These are phyloP conservation scores for Philaenus spumarius DNA, from an alignment of 1,140 invertebrate species.

Conservation along the genomic window DNA sequence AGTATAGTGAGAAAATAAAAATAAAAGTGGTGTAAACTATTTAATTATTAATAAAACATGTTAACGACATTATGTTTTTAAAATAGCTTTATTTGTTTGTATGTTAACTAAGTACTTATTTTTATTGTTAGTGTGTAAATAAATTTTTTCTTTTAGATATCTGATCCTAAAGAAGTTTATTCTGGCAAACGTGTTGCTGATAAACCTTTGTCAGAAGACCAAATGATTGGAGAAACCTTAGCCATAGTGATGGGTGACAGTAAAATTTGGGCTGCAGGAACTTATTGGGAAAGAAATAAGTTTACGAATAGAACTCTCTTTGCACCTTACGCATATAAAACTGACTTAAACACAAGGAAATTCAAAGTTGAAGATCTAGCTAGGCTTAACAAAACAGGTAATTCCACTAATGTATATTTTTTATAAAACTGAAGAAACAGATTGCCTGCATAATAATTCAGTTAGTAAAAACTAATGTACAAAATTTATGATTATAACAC, in stretches of 20 bases:
- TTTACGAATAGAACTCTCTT: conserved; percentile 90
- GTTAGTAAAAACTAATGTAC: background rate
- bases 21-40: too few relatives aligned
- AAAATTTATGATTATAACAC: background rate
- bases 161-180: conserved; percentile 91
- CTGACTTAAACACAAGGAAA: conserved; percentile 70
- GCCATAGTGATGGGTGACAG: conserved; percentile 85
- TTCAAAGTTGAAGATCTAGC: conserved; percentile 85
- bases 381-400: conserved; percentile 66
- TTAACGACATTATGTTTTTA: too few relatives aligned
- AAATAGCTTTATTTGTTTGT: too few relatives aligned
- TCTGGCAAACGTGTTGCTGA: conserved; percentile 85
- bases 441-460: too few relatives aligned
- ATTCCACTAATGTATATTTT: conserved; percentile 14
- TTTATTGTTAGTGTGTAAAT: too few relatives aligned
- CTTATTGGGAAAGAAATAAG: conserved; percentile 93
- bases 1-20: too few relatives aligned
- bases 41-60: too few relatives aligned
- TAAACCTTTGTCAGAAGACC: conserved; percentile 82
- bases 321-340: conserved; percentile 90
- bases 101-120: too few relatives aligned
- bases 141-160: conserved; percentile 55
- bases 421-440: too few relatives aligned
- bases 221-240: conserved; percentile 90
- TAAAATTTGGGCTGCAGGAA: conserved; percentile 85